A percentile compares a stretch with the other conserved stretches of the same genome.
These are phyloP conservation scores for Drosophila neocordata DNA, from an alignment of 1,140 invertebrate species.

Conservation along the genomic window DNA sequence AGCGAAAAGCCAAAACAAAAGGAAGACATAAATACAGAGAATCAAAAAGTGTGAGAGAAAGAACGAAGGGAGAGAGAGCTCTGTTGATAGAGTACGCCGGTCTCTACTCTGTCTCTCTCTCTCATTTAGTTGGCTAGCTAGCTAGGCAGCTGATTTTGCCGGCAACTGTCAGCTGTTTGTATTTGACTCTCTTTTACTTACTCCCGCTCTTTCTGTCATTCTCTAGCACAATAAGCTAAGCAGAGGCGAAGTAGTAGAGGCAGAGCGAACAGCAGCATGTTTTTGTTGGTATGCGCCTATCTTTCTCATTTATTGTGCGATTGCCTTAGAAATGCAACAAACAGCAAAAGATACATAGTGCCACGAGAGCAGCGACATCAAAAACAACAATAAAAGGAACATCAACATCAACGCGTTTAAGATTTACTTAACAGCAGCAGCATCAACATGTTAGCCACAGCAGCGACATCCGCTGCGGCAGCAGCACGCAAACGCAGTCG, in stretches of 20 bases:
- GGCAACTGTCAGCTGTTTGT: conserved; percentile 73
- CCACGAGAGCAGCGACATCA: not conserved
- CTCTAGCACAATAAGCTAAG: not conserved
- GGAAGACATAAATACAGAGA: conserved; percentile 27
- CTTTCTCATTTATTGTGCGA: conserved; percentile 10
- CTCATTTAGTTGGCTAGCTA: not conserved
- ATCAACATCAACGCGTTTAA: conserved; percentile 19
- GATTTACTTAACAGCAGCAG: conserved; percentile 32
- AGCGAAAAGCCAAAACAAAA: conserved; percentile 52
- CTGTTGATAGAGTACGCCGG: conserved; percentile 6
- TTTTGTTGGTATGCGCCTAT: conserved; percentile 11
- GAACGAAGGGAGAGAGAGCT: conserved; percentile 16
- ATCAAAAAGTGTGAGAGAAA: conserved; percentile 23
- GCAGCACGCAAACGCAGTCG: conserved; percentile 67
- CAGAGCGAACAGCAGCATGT: conserved; percentile 5
- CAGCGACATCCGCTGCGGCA: conserved; percentile 41
- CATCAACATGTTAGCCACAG: conserved; percentile 65
- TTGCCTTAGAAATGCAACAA: conserved; percentile 43
- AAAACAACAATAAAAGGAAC: not conserved
- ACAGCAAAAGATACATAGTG: conserved; percentile 27
- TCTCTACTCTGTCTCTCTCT: conserved; percentile 5
- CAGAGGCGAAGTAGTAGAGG: not conserved
- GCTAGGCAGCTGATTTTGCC: conserved; percentile 70
- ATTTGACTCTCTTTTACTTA: conserved; percentile 3
- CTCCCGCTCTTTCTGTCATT: not conserved